A percentile compares a stretch with the other conserved stretches of the same genome.
Conservation (phyloP, 2,113 vertebrate genomes). For the Anser brachyrhynchus region DNA sequence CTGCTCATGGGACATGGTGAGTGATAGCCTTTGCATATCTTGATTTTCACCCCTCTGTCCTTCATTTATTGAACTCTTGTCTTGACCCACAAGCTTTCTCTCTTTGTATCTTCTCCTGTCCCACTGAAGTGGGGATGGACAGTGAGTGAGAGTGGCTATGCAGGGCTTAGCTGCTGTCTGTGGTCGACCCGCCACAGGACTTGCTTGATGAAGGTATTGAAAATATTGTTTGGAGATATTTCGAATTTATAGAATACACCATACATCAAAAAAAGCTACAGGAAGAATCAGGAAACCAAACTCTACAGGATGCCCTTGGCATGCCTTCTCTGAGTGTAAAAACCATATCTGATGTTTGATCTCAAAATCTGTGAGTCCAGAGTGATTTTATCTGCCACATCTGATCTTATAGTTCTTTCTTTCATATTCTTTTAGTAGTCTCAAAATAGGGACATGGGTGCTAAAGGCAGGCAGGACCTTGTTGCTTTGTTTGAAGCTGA, state of each 20-base stretch:
- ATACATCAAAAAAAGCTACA: background rate
- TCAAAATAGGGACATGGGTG: background rate
- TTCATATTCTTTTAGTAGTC: background rate
- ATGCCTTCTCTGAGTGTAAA: background rate
- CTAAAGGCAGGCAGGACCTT: background rate
- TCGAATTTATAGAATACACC: background rate
- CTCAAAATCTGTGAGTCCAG: background rate
- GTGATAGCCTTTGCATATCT: background rate
- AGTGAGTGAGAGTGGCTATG: accelerated
- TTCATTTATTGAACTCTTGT: background rate
- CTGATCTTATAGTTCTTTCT: background rate
- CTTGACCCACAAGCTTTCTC: background rate
- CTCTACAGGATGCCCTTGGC: background rate
- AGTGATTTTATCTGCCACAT: background rate
- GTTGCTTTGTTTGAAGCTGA: background rate
- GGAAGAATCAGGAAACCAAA: background rate
- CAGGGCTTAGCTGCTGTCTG: background rate
- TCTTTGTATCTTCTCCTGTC: background rate
- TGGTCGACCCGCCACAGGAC: background rate
- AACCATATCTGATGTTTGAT: background rate
- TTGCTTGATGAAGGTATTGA: background rate
- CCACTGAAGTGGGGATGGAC: background rate
- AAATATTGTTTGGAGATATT: background rate
- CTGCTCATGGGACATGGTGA: background rate
- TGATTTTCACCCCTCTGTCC: background rate